Base-by-base conservation (phyloP, 2,888 invertebrate genomes). In the Cryptus armator region DNA sequence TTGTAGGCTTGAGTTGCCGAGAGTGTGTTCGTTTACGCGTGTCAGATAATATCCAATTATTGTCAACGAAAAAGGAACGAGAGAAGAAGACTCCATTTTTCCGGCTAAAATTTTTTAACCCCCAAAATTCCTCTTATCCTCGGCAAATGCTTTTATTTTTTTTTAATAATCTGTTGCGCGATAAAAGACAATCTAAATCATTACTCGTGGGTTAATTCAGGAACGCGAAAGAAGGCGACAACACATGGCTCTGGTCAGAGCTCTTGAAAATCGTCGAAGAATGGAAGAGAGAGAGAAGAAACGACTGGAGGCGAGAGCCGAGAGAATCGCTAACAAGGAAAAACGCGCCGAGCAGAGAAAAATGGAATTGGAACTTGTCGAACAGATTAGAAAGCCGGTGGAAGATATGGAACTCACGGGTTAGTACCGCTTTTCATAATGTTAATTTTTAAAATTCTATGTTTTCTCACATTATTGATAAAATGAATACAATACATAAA, bases 201-300 rank as follows among this genome's bases (percentile, higher is more conserved):
- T 67, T 37, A 43, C 46, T 81, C 67, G 70, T 71, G 56, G 81
- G 56, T 86, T 78, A 85, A 87, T 89, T 71, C 89, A 98, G 98
- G 98, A 98, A 93, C 95, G 98, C 53, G 98, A 99, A 94, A 95
- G 98, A 89, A 95, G 98, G 90, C 96, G 98, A 29, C 99, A 99
- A 91, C 99, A 99, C 93, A 97, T 98, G 94, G 96, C 98, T 0
- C 95, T 99, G 83, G 97, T 99, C 66, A 96, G 98, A 43, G 97
- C 98, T 70, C 93, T 99, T 85, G 99, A 99, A 93, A 96, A 96
- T 85, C 95, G 98, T 24, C 96, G 98, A 87, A 96, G 98, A 90
- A 97, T 97, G 94, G 98, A 99, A 92, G 98, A 98, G 90, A 95
- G 97, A 10, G 98, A 98, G 92, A 96, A 96, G 89, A 96, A 96